Percentiles rank a stretch among this genome's conserved stretches.
Conservation (phyloP, 2,797 vertebrate genomes). For the Sebastes diploproa region DNA sequence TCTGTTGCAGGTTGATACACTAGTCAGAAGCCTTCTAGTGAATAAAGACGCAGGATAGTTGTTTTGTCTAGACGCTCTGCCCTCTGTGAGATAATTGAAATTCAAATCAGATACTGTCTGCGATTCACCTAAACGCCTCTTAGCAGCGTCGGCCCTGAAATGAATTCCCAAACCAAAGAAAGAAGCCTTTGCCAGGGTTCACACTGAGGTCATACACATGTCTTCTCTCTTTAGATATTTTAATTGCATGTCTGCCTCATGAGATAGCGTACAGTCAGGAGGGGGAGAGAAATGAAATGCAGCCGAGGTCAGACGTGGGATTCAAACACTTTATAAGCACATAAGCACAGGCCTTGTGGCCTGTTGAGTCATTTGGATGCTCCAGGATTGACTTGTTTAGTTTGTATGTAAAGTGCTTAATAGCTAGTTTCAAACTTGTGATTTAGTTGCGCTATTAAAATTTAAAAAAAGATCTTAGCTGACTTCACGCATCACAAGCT, state of each 20-base stretch:
- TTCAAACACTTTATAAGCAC: conserved; percentile 14
- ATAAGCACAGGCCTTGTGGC: background rate
- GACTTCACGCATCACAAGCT: background rate
- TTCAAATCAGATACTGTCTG: conserved; percentile 63
- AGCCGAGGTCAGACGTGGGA: background rate
- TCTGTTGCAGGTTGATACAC: conserved; percentile 11
- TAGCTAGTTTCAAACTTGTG: background rate
- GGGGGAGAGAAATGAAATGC: background rate
- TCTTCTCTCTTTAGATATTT: conserved; percentile 16
- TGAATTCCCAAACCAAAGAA: conserved; percentile 17
- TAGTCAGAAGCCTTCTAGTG: conserved; percentile 7
- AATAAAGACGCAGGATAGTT: conserved; percentile 2
- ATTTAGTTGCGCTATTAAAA: background rate
- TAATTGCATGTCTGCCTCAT: conserved; percentile 13
- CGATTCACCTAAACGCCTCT: conserved; percentile 49
- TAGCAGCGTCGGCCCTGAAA: conserved; percentile 15
- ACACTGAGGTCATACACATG: conserved; percentile 26
- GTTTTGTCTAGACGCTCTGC: conserved; percentile 46
- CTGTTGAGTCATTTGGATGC: background rate
- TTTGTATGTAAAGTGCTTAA: background rate
- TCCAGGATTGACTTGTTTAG: background rate
- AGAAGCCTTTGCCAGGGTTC: conserved; percentile 33
- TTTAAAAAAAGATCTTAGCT: background rate
- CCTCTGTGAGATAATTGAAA: conserved; percentile 48
- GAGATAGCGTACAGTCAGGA: background rate